Percentiles rank a stretch among this genome's conserved stretches.
These are phyloP conservation scores for Synodontis membranacea DNA, from an alignment of 2,113 vertebrate genomes.

Conservation along the genomic window DNA sequence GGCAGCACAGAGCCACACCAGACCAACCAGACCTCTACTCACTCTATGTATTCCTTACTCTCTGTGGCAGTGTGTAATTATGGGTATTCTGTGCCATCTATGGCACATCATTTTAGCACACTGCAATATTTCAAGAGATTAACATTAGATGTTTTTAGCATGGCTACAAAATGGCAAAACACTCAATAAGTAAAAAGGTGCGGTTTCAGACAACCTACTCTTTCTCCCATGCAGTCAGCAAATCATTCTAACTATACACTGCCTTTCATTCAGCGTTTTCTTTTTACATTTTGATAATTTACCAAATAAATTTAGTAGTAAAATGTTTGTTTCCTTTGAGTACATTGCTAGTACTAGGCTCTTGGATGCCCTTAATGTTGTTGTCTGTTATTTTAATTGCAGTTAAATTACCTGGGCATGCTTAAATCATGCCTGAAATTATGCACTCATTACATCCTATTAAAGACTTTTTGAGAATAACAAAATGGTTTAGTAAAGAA, in stretches of 20 bases:
- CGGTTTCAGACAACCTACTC: neutral
- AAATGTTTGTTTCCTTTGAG: neutral
- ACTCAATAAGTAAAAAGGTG: neutral
- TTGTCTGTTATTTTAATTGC: constrained; percentile 8
- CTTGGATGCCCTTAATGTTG: neutral
- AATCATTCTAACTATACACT: neutral
- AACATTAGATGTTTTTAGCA: neutral
- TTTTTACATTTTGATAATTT: neutral
- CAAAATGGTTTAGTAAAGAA: neutral
- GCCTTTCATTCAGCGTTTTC: neutral
- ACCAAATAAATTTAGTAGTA: neutral
- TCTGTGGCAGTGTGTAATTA: neutral
- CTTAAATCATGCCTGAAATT: neutral
- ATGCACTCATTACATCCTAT: neutral
- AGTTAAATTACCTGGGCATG: neutral
- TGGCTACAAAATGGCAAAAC: neutral
- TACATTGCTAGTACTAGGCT: neutral
- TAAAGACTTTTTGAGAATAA: constrained; percentile 10
- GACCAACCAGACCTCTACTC: neutral
- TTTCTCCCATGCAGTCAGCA: neutral
- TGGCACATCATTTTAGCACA: neutral
- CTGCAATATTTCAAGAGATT: neutral
- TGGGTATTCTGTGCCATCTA: neutral
- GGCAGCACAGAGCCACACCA: constrained; percentile 56
- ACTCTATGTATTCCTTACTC: neutral